These are phyloP conservation scores for Pachyramphus minor DNA, from an alignment of 2,113 vertebrate species.

Conservation along the genomic window DNA sequence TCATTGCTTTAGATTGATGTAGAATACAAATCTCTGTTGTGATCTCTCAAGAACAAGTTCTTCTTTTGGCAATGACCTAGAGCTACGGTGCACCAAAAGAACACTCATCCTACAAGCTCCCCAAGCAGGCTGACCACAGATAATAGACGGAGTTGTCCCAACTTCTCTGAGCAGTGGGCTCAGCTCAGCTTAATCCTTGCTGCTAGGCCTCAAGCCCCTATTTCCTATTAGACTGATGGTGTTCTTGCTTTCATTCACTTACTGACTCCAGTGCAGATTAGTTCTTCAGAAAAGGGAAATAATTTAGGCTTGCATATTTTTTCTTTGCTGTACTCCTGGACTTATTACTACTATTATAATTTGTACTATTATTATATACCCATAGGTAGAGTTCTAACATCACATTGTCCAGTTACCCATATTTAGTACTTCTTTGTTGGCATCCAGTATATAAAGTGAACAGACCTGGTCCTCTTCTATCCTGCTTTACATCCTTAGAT, in stretches of 20 bases:
- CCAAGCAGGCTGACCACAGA: background rate
- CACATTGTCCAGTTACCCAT: background rate
- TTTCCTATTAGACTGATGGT: background rate
- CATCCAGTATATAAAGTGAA: background rate
- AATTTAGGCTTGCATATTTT: background rate
- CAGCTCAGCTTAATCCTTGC: background rate
- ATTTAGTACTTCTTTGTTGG: background rate
- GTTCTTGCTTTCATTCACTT: background rate
- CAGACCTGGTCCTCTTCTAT: background rate
- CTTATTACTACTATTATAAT: background rate
- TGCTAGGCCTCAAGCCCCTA: background rate
- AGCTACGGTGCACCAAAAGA: background rate
- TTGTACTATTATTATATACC: background rate
- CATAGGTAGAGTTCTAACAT: background rate
- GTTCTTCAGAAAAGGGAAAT: background rate
- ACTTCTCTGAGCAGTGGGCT: background rate
- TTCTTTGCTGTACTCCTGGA: background rate
- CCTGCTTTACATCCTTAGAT: background rate
- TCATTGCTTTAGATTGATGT: background rate
- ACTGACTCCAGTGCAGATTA: background rate
- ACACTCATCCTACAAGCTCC: background rate
- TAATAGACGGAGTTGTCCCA: background rate
- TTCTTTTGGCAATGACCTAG: background rate
- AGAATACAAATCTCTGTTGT: background rate
- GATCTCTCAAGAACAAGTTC: background rate